Percentiles rank a stretch among this genome's conserved stretches.
Evolutionary conservation across 1,140 invertebrate species (phyloP).

Genomic region (Zaprionus capensis): DNA sequence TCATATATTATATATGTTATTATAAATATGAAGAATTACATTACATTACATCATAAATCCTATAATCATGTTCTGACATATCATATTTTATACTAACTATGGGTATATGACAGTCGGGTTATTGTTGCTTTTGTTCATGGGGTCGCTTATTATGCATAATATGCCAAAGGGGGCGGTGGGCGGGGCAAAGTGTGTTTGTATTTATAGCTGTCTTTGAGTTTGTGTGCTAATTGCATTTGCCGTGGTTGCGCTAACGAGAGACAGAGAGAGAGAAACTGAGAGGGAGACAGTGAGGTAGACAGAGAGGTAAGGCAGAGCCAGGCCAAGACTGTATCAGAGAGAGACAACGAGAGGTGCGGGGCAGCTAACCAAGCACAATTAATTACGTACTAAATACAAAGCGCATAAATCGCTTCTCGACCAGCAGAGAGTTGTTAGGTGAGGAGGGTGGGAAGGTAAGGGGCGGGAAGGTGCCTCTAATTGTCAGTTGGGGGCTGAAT

Average conservation of each 20-base stretch:
- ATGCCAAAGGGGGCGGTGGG: not conserved
- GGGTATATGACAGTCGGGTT: not conserved
- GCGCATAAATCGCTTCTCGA: slow-evolving; percentile 23
- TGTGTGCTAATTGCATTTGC: slow-evolving; percentile 70
- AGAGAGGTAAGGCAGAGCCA: not conserved
- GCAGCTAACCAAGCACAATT: slow-evolving; percentile 22
- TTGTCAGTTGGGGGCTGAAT: slow-evolving; percentile 21
- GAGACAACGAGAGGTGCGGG: not conserved
- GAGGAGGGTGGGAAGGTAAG: not conserved
- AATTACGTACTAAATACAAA: slow-evolving; percentile 32
- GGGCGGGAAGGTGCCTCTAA: slow-evolving; percentile 5
- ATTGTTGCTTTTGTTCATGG: not conserved
- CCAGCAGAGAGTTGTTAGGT: slow-evolving; percentile 10
- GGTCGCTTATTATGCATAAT: no score
- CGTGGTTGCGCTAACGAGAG: slow-evolving; percentile 17
- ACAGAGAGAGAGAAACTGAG: not conserved
- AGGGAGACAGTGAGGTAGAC: not conserved
- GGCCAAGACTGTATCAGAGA: not conserved
- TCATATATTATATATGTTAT: no score
- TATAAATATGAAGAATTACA: no score
- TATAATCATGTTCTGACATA: no score
- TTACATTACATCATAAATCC: no score
- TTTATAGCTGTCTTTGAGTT: slow-evolving; percentile 31
- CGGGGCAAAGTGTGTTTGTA: not conserved
- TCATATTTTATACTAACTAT: not conserved